These are phyloP conservation scores for Ptilodon capucinus DNA, from an alignment of 2,888 invertebrate species.

Conservation along the genomic window DNA sequence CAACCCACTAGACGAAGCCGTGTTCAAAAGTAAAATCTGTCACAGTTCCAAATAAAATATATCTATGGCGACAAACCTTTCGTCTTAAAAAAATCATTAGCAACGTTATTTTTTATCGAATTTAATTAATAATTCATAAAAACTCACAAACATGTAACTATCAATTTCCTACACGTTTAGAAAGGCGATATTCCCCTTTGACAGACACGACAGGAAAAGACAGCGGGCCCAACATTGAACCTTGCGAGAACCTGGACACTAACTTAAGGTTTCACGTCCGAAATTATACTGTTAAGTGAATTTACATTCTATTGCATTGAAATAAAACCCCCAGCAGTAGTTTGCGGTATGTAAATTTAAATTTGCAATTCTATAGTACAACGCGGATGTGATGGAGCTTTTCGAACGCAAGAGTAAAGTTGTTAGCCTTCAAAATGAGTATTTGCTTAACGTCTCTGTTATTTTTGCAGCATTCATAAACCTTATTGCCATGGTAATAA, in stretches of 20 bases:
- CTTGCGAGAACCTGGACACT: conserved; percentile 42
- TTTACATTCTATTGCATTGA: conserved; percentile 32
- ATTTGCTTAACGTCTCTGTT: conserved; percentile 32
- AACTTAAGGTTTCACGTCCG: conserved; percentile 23
- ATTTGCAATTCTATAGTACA: conserved; percentile 39
- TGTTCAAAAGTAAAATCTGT: no score
- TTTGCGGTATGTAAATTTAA: conserved; percentile 26
- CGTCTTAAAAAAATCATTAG: not conserved
- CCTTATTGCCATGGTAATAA: conserved; percentile 17
- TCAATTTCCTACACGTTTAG: conserved; percentile 7
- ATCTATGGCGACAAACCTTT: no score
- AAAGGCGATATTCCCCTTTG: conserved; percentile 13
- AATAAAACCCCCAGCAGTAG: conserved; percentile 23
- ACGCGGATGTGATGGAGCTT: conserved; percentile 70
- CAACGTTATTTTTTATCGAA: not conserved
- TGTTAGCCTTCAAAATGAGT: conserved; percentile 64
- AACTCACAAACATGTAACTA: not conserved
- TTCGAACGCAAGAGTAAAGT: conserved; percentile 64
- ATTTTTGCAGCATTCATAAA: conserved; percentile 4
- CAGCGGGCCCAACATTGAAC: conserved; percentile 38
- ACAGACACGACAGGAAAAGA: conserved; percentile 39
- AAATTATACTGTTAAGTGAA: conserved; percentile 6
- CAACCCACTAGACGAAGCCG: no score
- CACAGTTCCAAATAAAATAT: no score
- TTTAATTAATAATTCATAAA: conserved; percentile 4